phyloP scores from a whole-genome alignment of 64 coral and sea anemone genomes.

The Catalaphyllia jardinei region DNA sequence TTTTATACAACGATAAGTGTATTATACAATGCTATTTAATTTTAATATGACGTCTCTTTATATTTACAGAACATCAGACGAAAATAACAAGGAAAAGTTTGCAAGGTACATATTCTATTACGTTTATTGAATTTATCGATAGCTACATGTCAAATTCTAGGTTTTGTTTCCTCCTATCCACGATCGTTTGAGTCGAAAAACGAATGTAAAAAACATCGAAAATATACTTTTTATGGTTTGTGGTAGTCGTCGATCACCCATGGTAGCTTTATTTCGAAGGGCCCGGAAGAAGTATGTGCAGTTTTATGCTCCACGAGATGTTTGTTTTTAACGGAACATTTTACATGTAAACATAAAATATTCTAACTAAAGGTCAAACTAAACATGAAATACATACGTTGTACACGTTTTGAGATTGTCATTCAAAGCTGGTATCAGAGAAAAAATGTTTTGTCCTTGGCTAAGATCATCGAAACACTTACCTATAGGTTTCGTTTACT shows the following conservation, averaged over 20 bases:
- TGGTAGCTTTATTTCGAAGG: too few relatives aligned
- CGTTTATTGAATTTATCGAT: not conserved
- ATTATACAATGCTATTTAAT: not conserved
- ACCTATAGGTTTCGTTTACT: too few relatives aligned
- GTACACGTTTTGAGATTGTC: not conserved
- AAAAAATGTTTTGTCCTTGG: too few relatives aligned
- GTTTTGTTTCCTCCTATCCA: not conserved
- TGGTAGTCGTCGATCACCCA: too few relatives aligned
- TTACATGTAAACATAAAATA: not conserved
- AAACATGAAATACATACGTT: not conserved
- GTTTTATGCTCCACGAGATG: not conserved
- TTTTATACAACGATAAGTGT: not conserved
- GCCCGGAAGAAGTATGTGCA: too few relatives aligned
- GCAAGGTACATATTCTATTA: constrained; percentile 38
- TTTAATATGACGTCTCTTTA: constrained; percentile 1
- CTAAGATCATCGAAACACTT: too few relatives aligned
- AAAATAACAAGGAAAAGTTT: constrained; percentile 65
- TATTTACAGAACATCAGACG: constrained; percentile 21
- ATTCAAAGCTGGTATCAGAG: too few relatives aligned
- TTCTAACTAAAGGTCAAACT: not conserved
- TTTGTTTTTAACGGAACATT: not conserved
- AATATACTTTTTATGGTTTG: too few relatives aligned
- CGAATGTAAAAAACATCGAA: too few relatives aligned
- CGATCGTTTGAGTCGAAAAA: not conserved
- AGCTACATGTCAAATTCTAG: not conserved